Evolutionary conservation across 2,797 vertebrate genomes (phyloP).

Genomic region (Sciurus carolinensis): DNA sequence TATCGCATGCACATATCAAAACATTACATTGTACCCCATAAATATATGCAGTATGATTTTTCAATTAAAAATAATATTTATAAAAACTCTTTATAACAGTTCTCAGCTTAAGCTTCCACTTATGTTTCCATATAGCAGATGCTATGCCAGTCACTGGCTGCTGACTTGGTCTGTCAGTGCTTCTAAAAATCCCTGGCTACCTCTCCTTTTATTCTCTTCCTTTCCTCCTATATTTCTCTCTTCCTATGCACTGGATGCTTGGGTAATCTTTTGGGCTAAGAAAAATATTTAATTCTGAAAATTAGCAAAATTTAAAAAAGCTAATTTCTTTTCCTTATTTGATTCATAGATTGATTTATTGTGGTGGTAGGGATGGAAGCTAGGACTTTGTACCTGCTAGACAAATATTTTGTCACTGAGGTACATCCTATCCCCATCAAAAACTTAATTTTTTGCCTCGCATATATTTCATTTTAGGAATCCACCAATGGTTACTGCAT

Average conservation of each 20-base stretch:
- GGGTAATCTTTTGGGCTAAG: not conserved
- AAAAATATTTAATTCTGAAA: conserved; percentile 10
- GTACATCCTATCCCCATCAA: not conserved
- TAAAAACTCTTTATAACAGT: not conserved
- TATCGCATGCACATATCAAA: not conserved
- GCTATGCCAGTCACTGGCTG: too few relatives aligned
- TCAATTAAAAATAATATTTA: not conserved
- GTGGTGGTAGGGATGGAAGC: not conserved
- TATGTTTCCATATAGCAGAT: not conserved
- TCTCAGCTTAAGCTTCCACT: not conserved
- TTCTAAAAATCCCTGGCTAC: not conserved
- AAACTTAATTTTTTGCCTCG: not conserved
- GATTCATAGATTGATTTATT: too few relatives aligned
- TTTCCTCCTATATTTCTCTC: not conserved
- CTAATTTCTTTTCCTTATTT: not conserved
- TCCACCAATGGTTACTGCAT: not conserved
- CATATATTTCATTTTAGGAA: not conserved
- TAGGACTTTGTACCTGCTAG: not conserved
- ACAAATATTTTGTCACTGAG: not conserved
- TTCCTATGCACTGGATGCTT: not conserved
- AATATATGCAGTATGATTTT: not conserved
- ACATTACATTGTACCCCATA: not conserved
- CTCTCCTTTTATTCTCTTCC: not conserved
- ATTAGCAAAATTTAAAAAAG: not conserved
- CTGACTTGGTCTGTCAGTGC: not conserved